phyloP scores from a whole-genome alignment of 2,113 vertebrate species.

The Scophthalmus maximus region DNA sequence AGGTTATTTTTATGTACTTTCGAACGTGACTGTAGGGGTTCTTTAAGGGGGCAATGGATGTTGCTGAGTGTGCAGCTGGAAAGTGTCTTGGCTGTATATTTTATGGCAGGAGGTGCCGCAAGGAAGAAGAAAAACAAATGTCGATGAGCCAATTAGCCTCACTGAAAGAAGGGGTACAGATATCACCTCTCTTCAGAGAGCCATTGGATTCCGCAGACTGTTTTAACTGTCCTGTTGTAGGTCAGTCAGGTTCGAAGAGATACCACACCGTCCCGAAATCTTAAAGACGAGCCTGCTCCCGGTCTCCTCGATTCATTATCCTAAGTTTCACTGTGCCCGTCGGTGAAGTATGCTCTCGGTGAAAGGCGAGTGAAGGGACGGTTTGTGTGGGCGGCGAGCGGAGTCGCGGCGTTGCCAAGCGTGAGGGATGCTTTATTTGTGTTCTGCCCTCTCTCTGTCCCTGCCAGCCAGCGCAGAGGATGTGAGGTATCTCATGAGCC shows the following conservation, averaged over 20 bases:
- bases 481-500: conserved; percentile 3
- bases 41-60: no score
- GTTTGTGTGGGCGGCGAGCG: conserved; percentile 7
- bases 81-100: not conserved
- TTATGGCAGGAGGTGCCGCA: not conserved
- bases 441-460: conserved; percentile 1
- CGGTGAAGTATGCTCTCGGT: not conserved
- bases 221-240: conserved; percentile 8
- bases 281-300: conserved; percentile 8
- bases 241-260: conserved; percentile 26
- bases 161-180: conserved; percentile 16
- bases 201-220: not conserved
- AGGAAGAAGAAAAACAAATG: no score
- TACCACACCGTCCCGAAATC: conserved; percentile 10
- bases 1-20: no score
- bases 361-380: not conserved
- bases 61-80: no score
- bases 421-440: not conserved
- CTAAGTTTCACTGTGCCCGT: not conserved
- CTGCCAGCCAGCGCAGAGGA: not conserved
- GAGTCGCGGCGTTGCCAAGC: not conserved
- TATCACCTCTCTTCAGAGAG: conserved; percentile 56
- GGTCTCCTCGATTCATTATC: conserved; percentile 2
- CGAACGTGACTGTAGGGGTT: no score
- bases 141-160: not conserved